These are phyloP conservation scores for Listronotus oregonensis DNA, from an alignment of 1,140 invertebrate genomes.

Conservation along the genomic window DNA sequence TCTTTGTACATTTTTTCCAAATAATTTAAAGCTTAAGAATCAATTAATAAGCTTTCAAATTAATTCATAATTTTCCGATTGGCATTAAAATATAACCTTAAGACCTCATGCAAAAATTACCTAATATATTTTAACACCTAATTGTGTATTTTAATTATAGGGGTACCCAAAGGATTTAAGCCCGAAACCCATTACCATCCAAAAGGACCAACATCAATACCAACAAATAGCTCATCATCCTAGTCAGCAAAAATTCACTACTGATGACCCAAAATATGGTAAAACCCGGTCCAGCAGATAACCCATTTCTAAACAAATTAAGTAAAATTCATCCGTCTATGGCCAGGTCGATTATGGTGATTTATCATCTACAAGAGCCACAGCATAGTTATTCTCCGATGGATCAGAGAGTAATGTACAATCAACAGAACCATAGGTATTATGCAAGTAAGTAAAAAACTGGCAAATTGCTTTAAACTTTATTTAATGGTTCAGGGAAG, in stretches of 20 bases:
- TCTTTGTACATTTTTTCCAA: too few species aligned
- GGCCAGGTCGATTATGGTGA: conserved; percentile 48
- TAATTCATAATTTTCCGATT: too few species aligned
- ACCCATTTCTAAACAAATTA: conserved; percentile 46
- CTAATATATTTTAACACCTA: too few species aligned
- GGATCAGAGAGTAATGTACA: conserved; percentile 44
- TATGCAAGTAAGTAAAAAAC: conserved; percentile 27
- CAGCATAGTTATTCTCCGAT: conserved; percentile 40
- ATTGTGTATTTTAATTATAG: conserved; percentile 16
- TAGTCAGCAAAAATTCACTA: conserved; percentile 31
- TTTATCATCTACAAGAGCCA: conserved; percentile 48
- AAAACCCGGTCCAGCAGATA: conserved; percentile 34
- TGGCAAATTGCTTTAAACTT: too few species aligned
- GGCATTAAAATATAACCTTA: too few species aligned
- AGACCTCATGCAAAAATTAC: too few species aligned
- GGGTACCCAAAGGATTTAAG: conserved; percentile 40
- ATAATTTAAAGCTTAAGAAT: too few species aligned
- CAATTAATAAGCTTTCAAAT: too few species aligned
- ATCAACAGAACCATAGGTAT: conserved; percentile 38
- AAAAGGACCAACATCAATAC: conserved; percentile 35
- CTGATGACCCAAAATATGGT: conserved; percentile 36
- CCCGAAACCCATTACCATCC: conserved; percentile 46
- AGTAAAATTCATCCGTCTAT: conserved; percentile 46
- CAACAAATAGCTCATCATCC: conserved; percentile 28
- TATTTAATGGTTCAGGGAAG: too few species aligned